A percentile compares a stretch with the other conserved stretches of the same genome.
Conservation (phyloP, 2,888 invertebrate species). For the Drosophila mercatorum region DNA sequence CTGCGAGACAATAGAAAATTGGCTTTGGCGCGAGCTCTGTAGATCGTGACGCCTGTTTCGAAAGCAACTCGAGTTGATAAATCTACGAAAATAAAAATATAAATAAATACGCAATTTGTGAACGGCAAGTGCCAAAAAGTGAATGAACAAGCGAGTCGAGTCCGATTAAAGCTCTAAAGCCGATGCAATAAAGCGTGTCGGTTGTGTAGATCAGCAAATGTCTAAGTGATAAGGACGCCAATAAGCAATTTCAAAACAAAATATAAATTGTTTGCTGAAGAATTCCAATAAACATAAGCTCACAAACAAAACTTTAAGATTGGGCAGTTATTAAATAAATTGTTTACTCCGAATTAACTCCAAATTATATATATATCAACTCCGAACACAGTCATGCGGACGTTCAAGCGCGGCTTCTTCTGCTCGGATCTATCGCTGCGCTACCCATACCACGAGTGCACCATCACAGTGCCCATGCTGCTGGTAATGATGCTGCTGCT, state of each 20-base stretch:
- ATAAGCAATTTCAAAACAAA: constrained; percentile 13
- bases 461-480: constrained; percentile 80
- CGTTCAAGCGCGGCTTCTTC: constrained; percentile 81
- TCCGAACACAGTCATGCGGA: constrained; percentile 57
- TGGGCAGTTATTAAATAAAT: no score
- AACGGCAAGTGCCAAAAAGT: constrained; percentile 27
- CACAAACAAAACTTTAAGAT: no score
- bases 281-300: background rate
- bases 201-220: constrained; percentile 25
- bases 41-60: constrained; percentile 34
- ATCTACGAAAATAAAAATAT: constrained; percentile 12
- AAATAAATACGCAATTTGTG: constrained; percentile 66
- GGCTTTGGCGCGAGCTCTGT: constrained; percentile 42
- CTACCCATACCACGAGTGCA: constrained; percentile 81
- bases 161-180: constrained; percentile 11
- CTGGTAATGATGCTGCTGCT: constrained; percentile 76
- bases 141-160: constrained; percentile 30
- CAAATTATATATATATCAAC: background rate
- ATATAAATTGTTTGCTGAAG: background rate
- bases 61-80: constrained; percentile 53
- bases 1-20: constrained; percentile 36
- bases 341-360: background rate
- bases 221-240: constrained; percentile 46
- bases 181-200: constrained; percentile 8
- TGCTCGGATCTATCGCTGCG: constrained; percentile 78